Conservation (phyloP, 1,140 invertebrate species). For the Brachionus paranguensis region DNA sequence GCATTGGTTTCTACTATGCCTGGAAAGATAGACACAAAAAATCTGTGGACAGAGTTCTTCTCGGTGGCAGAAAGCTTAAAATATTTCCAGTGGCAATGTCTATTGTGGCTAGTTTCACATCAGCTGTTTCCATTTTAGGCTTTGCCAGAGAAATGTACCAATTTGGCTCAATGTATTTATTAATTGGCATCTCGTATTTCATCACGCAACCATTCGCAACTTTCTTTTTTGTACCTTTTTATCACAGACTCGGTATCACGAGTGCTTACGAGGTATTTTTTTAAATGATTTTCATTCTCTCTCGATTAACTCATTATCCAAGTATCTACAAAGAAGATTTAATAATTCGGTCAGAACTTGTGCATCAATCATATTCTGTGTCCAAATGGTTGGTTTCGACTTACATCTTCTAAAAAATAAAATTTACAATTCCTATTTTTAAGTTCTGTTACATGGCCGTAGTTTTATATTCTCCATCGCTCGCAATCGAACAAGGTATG, state of each 20-base stretch:
- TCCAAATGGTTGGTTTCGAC: constrained; percentile 7
- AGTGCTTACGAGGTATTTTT: constrained; percentile 52
- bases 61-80: constrained; percentile 25
- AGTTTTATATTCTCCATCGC: constrained; percentile 82
- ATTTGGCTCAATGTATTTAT: constrained; percentile 51
- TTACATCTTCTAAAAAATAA: not conserved
- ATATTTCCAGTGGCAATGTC: constrained; percentile 70
- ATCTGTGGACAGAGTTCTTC: not conserved
- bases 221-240: constrained; percentile 50
- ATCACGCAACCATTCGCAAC: constrained; percentile 45
- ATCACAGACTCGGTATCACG: constrained; percentile 49
- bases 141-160: constrained; percentile 51
- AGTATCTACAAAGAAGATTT: constrained; percentile 39
- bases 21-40: constrained; percentile 29
- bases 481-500: constrained; percentile 69
- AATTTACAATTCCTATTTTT: not conserved
- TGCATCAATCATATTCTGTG: constrained; percentile 33
- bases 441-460: constrained; percentile 78
- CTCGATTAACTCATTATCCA: not conserved
- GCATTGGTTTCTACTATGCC: constrained; percentile 31
- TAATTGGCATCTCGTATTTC: constrained; percentile 44
- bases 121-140: constrained; percentile 70
- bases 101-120: constrained; percentile 88
- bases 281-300: not conserved
- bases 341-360: not conserved